phyloP scores from a whole-genome alignment of 2,888 invertebrate species.

The Troides helena region DNA sequence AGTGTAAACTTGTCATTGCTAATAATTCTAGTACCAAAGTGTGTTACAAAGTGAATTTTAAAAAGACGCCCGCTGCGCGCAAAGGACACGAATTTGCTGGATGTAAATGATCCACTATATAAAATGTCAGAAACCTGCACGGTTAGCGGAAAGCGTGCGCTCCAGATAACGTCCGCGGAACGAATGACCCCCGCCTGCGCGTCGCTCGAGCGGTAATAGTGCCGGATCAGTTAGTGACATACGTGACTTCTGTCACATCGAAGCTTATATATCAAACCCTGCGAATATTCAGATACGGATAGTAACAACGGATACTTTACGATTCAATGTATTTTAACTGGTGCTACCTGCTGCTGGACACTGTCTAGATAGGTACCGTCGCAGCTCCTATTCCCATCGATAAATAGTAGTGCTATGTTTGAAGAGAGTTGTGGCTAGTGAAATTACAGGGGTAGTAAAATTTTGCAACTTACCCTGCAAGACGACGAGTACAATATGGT shows the following conservation, averaged over 20 bases:
- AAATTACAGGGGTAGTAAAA: too few species aligned
- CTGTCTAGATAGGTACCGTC: too few species aligned
- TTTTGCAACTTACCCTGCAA: too few species aligned
- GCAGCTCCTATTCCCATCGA: too few species aligned
- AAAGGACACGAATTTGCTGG: slow-evolving; percentile 23
- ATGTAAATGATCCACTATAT: slow-evolving; percentile 36
- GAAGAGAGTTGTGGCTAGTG: too few species aligned
- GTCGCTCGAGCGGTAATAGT: slow-evolving; percentile 52
- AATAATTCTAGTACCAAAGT: not conserved
- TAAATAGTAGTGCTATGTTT: too few species aligned
- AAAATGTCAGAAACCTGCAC: slow-evolving; percentile 57
- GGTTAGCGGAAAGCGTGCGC: slow-evolving; percentile 50
- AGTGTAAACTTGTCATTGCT: too few species aligned
- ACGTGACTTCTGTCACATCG: slow-evolving; percentile 13
- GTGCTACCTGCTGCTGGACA: too few species aligned
- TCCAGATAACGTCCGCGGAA: slow-evolving; percentile 62
- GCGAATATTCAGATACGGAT: not conserved
- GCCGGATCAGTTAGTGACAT: slow-evolving; percentile 32
- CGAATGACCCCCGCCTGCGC: slow-evolving; percentile 62
- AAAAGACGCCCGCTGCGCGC: slow-evolving; percentile 17
- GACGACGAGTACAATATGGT: too few species aligned
- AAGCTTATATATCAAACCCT: slow-evolving; percentile 4
- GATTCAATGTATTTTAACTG: not conserved
- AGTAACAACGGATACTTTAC: not conserved
- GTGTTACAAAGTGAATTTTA: not conserved